These are phyloP conservation scores for Chloroclystis v-ata DNA, from an alignment of 2,888 invertebrate genomes.

Conservation along the genomic window DNA sequence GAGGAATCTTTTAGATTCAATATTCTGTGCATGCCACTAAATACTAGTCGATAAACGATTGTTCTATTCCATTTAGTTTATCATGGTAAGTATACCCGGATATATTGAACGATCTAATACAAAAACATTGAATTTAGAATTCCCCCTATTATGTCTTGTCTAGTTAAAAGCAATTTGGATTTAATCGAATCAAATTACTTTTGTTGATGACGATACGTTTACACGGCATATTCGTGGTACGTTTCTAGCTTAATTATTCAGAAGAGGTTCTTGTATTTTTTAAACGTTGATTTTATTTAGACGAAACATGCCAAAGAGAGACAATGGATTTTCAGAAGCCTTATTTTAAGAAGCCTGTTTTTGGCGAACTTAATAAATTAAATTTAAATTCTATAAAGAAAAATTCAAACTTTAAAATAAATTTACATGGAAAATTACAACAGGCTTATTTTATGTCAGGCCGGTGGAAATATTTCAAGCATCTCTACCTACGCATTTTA, in stretches of 20 bases:
- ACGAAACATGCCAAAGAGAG: no score
- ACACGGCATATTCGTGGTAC: neutral
- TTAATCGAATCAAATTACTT: constrained; percentile 11
- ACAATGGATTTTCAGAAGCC: no score
- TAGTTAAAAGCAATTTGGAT: constrained; percentile 11
- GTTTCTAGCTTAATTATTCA: neutral
- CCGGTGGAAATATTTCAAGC: constrained; percentile 6
- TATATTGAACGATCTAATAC: neutral
- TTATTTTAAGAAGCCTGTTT: no score
- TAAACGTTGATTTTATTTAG: no score
- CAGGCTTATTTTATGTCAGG: constrained; percentile 1
- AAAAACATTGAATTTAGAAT: constrained; percentile 7
- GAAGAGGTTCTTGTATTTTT: neutral
- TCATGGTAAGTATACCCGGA: neutral
- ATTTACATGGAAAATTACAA: constrained; percentile 5
- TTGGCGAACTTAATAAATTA: no score
- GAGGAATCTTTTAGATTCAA: neutral
- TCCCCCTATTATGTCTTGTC: constrained; percentile 2
- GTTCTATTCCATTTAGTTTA: neutral
- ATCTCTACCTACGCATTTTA: constrained; percentile 9
- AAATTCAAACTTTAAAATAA: constrained; percentile 2
- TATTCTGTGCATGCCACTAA: neutral
- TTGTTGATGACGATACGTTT: constrained; percentile 5
- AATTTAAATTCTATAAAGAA: no score
- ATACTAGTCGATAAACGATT: neutral